A percentile compares a stretch with the other conserved stretches of the same genome.
Evolutionary conservation across 1,140 invertebrate species (phyloP).

Genomic region (Galendromus occidentalis): DNA sequence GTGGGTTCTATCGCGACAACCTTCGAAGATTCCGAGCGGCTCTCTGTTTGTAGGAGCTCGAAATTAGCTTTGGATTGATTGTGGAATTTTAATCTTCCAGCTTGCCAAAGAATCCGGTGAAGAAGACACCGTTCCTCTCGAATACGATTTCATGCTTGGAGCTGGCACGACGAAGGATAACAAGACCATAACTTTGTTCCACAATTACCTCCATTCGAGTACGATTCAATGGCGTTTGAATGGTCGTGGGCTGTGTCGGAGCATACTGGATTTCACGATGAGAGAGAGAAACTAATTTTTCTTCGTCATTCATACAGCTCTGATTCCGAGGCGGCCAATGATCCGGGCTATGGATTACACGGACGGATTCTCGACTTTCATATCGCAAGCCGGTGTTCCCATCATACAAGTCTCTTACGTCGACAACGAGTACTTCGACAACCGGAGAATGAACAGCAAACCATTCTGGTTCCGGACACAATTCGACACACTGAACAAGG

Average conservation of each 20-base stretch:
- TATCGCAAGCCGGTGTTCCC: constrained; percentile 23
- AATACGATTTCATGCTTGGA: not conserved
- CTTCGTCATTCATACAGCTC: not conserved
- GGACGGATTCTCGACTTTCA: constrained; percentile 22
- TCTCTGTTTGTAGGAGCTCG: no score
- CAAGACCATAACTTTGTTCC: not conserved
- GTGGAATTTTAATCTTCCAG: no score
- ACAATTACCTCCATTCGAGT: not conserved
- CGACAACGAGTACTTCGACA: not conserved
- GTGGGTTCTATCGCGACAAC: no score
- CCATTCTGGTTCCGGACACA: constrained; percentile 2
- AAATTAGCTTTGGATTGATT: no score
- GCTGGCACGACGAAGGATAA: not conserved
- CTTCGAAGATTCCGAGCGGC: no score
- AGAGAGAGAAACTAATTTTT: not conserved
- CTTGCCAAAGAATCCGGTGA: no score
- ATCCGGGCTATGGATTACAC: constrained; percentile 21
- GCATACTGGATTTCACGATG: no score
- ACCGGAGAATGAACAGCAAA: not conserved
- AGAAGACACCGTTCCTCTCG: no score
- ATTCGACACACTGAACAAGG: not conserved
- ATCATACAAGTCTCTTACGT: constrained; percentile 18
- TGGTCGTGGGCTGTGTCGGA: no score
- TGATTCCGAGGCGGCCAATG: not conserved
- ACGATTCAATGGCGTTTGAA: not conserved